phyloP scores from a whole-genome alignment of 2,113 vertebrate genomes.

The Tragelaphus buxtoni region DNA sequence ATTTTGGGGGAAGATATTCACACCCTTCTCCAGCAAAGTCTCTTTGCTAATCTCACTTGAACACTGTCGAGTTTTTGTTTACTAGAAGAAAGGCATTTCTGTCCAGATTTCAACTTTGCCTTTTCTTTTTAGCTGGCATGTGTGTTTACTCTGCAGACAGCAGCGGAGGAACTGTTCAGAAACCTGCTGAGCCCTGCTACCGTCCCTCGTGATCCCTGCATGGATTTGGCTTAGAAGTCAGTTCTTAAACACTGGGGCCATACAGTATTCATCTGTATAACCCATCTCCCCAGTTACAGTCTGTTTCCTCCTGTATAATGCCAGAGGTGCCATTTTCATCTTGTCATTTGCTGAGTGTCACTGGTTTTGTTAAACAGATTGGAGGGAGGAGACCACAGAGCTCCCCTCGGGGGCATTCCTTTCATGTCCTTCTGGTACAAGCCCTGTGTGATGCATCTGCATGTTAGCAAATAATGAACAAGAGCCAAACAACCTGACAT shows the following conservation, averaged over 20 bases:
- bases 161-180: not conserved
- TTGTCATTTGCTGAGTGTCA: constrained; percentile 2
- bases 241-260: not conserved
- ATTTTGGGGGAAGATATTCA: not conserved
- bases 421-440: not conserved
- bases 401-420: not conserved
- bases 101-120: not conserved
- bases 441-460: not conserved
- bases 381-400: not conserved
- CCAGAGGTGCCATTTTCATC: not conserved
- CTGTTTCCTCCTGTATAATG: not conserved
- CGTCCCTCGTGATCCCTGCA: not conserved
- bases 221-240: not conserved
- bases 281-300: not conserved
- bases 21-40: not conserved
- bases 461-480: not conserved
- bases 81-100: not conserved
- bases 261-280: not conserved
- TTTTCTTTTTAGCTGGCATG: not conserved
- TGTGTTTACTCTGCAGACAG: not conserved
- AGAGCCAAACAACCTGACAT: not conserved
- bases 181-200: not conserved
- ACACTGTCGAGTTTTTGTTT: not conserved
- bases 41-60: not conserved
- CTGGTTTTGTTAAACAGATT: constrained; percentile 9